phyloP scores from a whole-genome alignment of 2,113 vertebrate species.

The Hassar affinis region DNA sequence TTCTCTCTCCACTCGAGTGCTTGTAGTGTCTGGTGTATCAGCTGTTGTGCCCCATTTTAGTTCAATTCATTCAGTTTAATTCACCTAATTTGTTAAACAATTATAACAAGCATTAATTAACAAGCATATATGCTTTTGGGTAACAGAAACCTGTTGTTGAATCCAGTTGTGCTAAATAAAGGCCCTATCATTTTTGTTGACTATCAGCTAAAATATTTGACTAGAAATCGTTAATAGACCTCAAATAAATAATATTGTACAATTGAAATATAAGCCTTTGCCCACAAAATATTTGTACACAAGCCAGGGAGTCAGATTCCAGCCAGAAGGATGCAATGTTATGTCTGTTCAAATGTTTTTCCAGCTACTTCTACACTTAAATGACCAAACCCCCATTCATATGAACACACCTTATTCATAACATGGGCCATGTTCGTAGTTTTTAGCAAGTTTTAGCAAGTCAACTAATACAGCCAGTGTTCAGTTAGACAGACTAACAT shows the following conservation, averaged over 20 bases:
- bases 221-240: background rate
- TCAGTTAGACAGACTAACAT: background rate
- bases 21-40: constrained; percentile 10
- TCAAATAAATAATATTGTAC: background rate
- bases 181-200: background rate
- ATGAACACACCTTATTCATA: background rate
- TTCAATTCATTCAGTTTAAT: background rate
- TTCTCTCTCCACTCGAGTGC: constrained; percentile 53
- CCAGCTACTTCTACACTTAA: background rate
- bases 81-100: constrained; percentile 2
- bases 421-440: background rate
- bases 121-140: background rate
- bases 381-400: background rate
- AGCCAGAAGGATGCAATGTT: background rate
- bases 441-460: background rate
- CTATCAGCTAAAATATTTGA: background rate
- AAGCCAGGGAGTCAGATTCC: background rate
- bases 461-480: background rate
- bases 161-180: background rate
- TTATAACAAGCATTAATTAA: too few relatives aligned
- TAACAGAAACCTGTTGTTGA: background rate
- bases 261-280: background rate
- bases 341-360: background rate
- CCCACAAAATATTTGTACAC: background rate
- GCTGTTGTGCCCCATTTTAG: constrained; percentile 21